Conservation (phyloP, 30 jellyfish, hydroid and myxozoan species). For the Hydractinia echinata region DNA sequence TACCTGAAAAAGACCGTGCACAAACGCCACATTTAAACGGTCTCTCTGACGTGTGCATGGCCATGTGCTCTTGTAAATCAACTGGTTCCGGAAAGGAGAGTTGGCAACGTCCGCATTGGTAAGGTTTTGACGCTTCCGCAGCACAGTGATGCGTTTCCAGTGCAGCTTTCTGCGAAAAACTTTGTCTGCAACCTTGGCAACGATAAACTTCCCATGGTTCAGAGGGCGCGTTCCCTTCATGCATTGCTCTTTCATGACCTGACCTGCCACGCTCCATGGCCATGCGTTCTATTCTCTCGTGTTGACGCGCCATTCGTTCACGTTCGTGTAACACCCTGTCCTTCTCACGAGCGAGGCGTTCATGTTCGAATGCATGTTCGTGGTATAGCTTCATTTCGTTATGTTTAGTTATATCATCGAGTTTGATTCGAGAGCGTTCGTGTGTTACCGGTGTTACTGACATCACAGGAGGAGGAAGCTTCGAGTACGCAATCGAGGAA, state of each 20-base stretch:
- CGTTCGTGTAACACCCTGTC: slow-evolving; percentile 48
- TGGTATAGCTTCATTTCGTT: slow-evolving; percentile 2
- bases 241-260: neutral
- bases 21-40: slow-evolving; percentile 90
- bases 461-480: slow-evolving; percentile 38
- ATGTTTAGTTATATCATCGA: slow-evolving; percentile 3
- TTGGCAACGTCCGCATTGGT: slow-evolving; percentile 55
- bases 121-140: slow-evolving; percentile 47
- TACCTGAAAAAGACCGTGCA: slow-evolving; percentile 62
- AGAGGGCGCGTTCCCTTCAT: neutral
- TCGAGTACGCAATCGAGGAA: neutral
- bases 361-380: neutral
- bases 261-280: slow-evolving; percentile 6
- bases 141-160: slow-evolving; percentile 76
- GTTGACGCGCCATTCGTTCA: slow-evolving; percentile 21
- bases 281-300: neutral
- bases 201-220: slow-evolving; percentile 69
- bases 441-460: slow-evolving; percentile 24
- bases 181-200: slow-evolving; percentile 69
- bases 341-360: neutral
- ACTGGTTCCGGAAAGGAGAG: slow-evolving; percentile 30
- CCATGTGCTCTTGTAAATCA: slow-evolving; percentile 57
- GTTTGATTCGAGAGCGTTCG: slow-evolving; percentile 13
- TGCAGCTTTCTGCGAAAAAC: slow-evolving; percentile 53
- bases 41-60: slow-evolving; percentile 61